Evolutionary conservation across 2,113 vertebrate genomes (phyloP), one percentile per base, ranked within the genome.

Genomic region (Gavialis gangeticus): DNA sequence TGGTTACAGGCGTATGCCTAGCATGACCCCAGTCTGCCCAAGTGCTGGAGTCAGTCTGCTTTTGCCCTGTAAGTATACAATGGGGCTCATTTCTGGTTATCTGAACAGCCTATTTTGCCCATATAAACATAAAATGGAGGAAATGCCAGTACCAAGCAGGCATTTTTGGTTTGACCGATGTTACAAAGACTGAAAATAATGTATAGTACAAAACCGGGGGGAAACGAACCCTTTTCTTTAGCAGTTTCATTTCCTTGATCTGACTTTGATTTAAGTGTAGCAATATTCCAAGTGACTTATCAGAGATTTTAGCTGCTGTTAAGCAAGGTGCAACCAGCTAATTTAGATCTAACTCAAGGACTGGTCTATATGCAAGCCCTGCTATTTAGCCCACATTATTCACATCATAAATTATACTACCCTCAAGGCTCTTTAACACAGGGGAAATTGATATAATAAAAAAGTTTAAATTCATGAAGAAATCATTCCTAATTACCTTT

Each of bases 381-480:
- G n/a, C n/a, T 37, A 3, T 59, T 69, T 34, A 37, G 12, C 10
- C 57, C 25, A 62, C 46, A 77, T 66, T 58, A 34, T 60, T 54
- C 57, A 55, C 9, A 46, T 18, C 30, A 84, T 37, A 75, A 6
- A 21, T 7, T 69, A 34, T 37, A 27, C 58, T 10, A 24, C 12
- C 58, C 77, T 27, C 22, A 37, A 67, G 79, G 55, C 28, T n/a
- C 73, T 78, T 86, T 66, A 17, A 13, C 1, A 0, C 1, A 59
- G 73, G 2, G 2, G 1, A 46, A 92, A 37, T 0, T 7, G 27
- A 30, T 1, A 1, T 3, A 2, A 54, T 6, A 59, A 67, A 67
- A 79, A 56, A 60, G 37, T 3, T 66, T 4, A 30, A 82, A 25
- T 14, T 78, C 10, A 30, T 83, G 71, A 80, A 55, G 90, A 86